Evolutionary conservation across 1,140 invertebrate genomes (phyloP).

Genomic region (Spodoptera litura): DNA sequence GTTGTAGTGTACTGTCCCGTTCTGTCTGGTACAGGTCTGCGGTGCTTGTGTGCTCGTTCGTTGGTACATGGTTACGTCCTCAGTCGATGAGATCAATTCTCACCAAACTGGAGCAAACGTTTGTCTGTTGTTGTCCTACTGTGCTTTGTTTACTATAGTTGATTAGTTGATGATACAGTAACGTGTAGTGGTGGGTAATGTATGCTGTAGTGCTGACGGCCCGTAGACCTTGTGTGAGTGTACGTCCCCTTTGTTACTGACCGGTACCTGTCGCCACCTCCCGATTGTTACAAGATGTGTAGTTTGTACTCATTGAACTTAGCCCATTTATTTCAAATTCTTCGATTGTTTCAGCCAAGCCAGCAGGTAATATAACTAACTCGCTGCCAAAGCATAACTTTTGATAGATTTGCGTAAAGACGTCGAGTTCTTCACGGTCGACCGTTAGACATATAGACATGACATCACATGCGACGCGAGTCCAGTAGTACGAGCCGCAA

Average conservation of each 20-base stretch:
- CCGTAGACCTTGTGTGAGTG: neutral
- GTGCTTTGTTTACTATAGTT: no score
- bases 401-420: neutral
- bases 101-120: no score
- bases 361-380: constrained; percentile 43
- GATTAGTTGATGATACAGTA: no score
- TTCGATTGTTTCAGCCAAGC: constrained; percentile 47
- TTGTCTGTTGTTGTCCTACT: no score
- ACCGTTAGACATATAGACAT: no score
- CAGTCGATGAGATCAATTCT: no score
- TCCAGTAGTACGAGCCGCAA: neutral
- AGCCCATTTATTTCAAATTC: constrained; percentile 47
- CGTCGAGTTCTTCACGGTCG: neutral
- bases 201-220: neutral
- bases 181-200: neutral
- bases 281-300: constrained; percentile 33
- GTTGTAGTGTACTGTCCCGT: no score
- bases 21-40: no score
- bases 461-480: no score
- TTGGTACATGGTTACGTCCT: no score
- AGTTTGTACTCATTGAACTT: constrained; percentile 37
- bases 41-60: no score
- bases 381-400: constrained; percentile 32
- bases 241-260: neutral
- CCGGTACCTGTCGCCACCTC: constrained; percentile 2